These are phyloP conservation scores for Mola mola DNA, from an alignment of 2,113 vertebrate species.

Conservation along the genomic window DNA sequence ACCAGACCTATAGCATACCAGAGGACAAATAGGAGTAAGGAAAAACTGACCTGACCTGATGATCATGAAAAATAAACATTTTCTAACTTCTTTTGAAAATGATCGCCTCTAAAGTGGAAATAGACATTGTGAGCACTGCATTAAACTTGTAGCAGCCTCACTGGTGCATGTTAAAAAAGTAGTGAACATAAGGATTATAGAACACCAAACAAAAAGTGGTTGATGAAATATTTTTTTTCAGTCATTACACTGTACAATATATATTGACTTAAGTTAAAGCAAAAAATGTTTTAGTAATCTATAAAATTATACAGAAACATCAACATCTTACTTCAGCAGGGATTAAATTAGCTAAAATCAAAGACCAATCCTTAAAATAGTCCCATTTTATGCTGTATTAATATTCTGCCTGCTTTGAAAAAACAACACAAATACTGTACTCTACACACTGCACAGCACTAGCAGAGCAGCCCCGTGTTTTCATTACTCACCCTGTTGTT, in stretches of 20 bases:
- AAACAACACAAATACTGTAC: conserved; percentile 11
- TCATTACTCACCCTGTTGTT: conserved; percentile 91
- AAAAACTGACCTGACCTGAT: background rate
- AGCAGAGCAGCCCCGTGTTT: conserved; percentile 27
- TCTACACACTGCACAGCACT: background rate
- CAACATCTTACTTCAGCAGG: too few relatives aligned
- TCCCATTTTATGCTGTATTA: background rate
- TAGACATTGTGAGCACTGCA: too few relatives aligned
- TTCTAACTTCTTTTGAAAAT: background rate
- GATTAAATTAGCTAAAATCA: background rate
- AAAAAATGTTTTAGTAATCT: too few relatives aligned
- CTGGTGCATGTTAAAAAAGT: too few relatives aligned
- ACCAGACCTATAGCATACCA: conserved; percentile 88
- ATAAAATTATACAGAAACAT: too few relatives aligned
- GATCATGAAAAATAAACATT: background rate
- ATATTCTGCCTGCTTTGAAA: conserved; percentile 10
- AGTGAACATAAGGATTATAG: too few relatives aligned
- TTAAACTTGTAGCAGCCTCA: too few relatives aligned
- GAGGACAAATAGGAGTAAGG: background rate
- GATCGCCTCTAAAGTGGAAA: background rate
- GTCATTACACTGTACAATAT: too few relatives aligned
- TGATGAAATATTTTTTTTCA: too few relatives aligned
- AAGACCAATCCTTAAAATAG: background rate
- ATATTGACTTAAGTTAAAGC: too few relatives aligned
- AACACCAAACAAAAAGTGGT: too few relatives aligned